These are phyloP conservation scores for Trididemnum clinides DNA, from an alignment of 23 tunicate species.

Conservation along the genomic window DNA sequence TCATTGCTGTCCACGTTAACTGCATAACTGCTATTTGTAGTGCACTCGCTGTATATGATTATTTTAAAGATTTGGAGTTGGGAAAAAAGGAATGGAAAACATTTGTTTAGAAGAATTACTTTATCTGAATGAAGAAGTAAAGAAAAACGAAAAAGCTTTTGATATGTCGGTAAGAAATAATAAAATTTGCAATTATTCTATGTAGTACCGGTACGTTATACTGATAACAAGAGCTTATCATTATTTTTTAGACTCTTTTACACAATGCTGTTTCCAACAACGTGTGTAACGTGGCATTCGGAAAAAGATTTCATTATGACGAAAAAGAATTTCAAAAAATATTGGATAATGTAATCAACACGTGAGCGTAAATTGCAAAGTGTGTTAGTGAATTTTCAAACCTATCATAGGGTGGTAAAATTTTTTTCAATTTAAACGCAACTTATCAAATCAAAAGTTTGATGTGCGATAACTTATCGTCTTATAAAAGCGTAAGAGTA, in stretches of 20 bases:
- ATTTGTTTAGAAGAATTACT: background rate
- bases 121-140: constrained; percentile 7
- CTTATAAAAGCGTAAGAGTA: no score
- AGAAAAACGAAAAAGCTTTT: constrained; percentile 1
- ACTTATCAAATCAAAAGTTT: no score
- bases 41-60: no score
- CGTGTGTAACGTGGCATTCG: constrained; percentile 28
- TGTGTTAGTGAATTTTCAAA: no score
- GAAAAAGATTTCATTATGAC: constrained; percentile 24
- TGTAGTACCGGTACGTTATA: background rate
- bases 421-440: no score
- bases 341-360: background rate
- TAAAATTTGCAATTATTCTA: background rate
- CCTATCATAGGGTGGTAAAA: no score
- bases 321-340: constrained; percentile 24
- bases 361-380: background rate
- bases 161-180: constrained; percentile 13
- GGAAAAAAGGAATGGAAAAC: constrained; percentile 10
- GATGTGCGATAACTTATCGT: no score
- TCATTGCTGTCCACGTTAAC: no score
- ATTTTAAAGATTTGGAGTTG: constrained; percentile 12
- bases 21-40: no score
- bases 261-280: constrained; percentile 30
- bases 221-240: background rate
- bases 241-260: background rate